phyloP scores from a whole-genome alignment of 2,888 invertebrate species.

The Marasmarcha lunaedactyla region DNA sequence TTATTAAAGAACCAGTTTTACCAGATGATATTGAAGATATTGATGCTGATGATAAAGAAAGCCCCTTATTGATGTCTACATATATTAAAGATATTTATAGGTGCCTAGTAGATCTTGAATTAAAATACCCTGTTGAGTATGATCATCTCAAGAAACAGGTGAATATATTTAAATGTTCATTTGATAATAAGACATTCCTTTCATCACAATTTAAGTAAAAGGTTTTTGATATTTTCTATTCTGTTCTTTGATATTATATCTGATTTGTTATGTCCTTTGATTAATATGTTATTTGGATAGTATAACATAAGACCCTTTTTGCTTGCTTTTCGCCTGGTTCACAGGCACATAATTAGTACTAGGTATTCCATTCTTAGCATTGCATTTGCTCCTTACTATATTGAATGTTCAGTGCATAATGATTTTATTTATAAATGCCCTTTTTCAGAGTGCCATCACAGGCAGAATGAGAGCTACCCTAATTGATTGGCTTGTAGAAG shows the following conservation, averaged over 20 bases:
- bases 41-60: slow-evolving; percentile 79
- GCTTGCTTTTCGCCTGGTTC: no score
- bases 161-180: slow-evolving; percentile 10
- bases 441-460: slow-evolving; percentile 69
- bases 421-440: no score
- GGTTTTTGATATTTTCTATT: slow-evolving; percentile 2
- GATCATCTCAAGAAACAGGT: slow-evolving; percentile 77
- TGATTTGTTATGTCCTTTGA: no score
- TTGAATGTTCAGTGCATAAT: no score
- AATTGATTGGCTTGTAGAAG: slow-evolving; percentile 94
- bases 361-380: no score
- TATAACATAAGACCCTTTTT: no score
- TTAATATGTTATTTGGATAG: no score
- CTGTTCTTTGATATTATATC: no score
- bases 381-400: no score
- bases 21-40: slow-evolving; percentile 75
- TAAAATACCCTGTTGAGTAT: slow-evolving; percentile 71
- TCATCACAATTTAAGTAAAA: neutral
- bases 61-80: slow-evolving; percentile 83
- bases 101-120: slow-evolving; percentile 83
- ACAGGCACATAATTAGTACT: no score
- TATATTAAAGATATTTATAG: slow-evolving; percentile 92
- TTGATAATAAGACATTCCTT: neutral
- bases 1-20: slow-evolving; percentile 14
- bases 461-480: slow-evolving; percentile 90